Evolutionary conservation across 2,113 vertebrate genomes (phyloP).

Genomic region (Cyphomyrus plagiostoma): DNA sequence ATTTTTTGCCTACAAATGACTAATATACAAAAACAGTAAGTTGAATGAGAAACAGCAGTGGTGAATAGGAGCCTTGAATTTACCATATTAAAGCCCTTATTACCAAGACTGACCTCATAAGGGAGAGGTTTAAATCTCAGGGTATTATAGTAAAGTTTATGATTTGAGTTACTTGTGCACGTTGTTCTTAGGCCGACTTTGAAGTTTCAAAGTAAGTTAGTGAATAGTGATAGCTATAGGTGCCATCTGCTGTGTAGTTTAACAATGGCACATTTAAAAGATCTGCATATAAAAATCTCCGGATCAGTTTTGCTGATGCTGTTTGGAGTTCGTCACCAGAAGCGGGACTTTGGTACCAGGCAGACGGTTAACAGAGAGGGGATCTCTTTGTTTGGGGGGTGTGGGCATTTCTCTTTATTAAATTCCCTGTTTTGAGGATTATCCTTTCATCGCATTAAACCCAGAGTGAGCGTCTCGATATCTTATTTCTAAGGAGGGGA

Average conservation of each 20-base stretch:
- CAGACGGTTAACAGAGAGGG: background rate
- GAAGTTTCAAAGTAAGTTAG: background rate
- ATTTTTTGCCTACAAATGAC: background rate
- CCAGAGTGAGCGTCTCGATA: background rate
- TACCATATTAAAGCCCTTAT: background rate
- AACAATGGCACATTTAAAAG: background rate
- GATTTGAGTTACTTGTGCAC: background rate
- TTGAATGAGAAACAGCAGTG: background rate
- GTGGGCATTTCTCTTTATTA: slow-evolving; percentile 7
- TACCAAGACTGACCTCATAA: background rate
- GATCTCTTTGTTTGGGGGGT: background rate
- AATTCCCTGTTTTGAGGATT: slow-evolving; percentile 4
- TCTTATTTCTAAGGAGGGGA: background rate
- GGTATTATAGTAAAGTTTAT: background rate
- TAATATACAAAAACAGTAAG: background rate
- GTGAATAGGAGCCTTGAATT: background rate
- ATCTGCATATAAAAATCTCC: background rate
- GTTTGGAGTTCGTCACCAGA: background rate
- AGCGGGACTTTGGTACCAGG: background rate
- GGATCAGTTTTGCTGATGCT: background rate
- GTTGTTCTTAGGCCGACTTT: background rate
- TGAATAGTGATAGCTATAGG: background rate
- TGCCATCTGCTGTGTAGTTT: background rate
- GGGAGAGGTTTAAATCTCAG: background rate
- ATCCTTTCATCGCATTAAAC: slow-evolving; percentile 13